Conservation (phyloP, 2,888 invertebrate genomes). For the Pocota personata region DNA sequence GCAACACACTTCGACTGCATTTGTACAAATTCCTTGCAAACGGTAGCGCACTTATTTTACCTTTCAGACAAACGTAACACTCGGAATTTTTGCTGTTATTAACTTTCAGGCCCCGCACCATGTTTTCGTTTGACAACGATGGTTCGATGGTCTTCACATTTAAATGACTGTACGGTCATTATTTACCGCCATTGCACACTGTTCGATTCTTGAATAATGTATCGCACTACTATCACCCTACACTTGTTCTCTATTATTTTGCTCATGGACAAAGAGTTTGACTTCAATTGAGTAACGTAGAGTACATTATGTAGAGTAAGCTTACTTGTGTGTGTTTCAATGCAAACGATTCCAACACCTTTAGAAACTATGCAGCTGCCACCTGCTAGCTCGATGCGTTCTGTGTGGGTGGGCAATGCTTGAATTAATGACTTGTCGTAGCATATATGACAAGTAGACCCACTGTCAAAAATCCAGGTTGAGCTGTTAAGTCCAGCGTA, state of each 20-base stretch:
- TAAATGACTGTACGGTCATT: not conserved
- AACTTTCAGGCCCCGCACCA: not conserved
- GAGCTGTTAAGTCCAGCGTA: not conserved
- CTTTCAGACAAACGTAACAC: slow-evolving; percentile 20
- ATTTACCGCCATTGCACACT: not conserved
- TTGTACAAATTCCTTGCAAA: slow-evolving; percentile 8
- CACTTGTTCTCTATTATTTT: not conserved
- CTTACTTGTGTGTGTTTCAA: not conserved
- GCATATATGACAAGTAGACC: not conserved
- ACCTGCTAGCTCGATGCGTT: slow-evolving; percentile 13
- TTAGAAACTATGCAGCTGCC: slow-evolving; percentile 15
- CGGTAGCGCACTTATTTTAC: slow-evolving; percentile 23
- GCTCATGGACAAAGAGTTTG: too few relatives aligned
- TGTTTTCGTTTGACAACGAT: not conserved
- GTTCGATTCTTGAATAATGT: not conserved
- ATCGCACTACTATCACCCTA: not conserved
- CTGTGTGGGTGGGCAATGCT: not conserved
- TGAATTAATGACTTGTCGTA: not conserved
- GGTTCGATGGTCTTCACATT: slow-evolving; percentile 5
- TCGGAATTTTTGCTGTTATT: not conserved
- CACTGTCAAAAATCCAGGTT: not conserved
- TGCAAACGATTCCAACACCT: slow-evolving; percentile 11
- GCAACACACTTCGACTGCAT: slow-evolving; percentile 1
- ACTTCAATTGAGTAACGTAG: too few relatives aligned
- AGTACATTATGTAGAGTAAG: not conserved